A percentile compares a stretch with the other conserved stretches of the same genome.
Conservation (phyloP, 2,113 vertebrate genomes). For the Gallinago media region DNA sequence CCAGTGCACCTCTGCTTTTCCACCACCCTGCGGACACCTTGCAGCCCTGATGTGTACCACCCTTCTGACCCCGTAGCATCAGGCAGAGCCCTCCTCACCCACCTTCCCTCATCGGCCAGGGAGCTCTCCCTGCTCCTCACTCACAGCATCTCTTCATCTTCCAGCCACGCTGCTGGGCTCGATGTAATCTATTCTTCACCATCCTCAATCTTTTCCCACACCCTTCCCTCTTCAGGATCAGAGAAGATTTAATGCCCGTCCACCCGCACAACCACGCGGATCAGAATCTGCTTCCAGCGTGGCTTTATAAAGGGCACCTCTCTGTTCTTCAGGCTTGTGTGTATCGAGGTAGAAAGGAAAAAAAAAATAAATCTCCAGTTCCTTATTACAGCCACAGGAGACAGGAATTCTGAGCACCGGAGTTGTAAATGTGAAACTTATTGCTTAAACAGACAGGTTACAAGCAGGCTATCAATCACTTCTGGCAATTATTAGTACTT, state of each 20-base stretch:
- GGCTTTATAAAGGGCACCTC: neutral
- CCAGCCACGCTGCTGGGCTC: neutral
- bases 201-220: fast-evolving
- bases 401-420: neutral
- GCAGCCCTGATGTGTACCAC: neutral
- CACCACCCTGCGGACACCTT: neutral
- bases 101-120: neutral
- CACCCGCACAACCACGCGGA: neutral
- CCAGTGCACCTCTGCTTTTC: neutral
- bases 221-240: neutral
- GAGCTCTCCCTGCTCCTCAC: neutral
- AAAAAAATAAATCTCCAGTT: neutral
- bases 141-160: neutral
- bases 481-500: slow-evolving; percentile 21
- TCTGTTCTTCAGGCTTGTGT: neutral
- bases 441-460: neutral
- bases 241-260: neutral
- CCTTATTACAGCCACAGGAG: neutral
- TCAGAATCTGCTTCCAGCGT: neutral
- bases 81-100: fast-evolving
- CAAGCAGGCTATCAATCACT: slow-evolving; percentile 1
- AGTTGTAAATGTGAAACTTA: neutral
- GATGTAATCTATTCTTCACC: fast-evolving
- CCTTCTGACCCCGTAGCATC: neutral
- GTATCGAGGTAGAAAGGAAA: neutral